Base-by-base conservation (phyloP, 2,113 vertebrate species). In the Grus americana region DNA sequence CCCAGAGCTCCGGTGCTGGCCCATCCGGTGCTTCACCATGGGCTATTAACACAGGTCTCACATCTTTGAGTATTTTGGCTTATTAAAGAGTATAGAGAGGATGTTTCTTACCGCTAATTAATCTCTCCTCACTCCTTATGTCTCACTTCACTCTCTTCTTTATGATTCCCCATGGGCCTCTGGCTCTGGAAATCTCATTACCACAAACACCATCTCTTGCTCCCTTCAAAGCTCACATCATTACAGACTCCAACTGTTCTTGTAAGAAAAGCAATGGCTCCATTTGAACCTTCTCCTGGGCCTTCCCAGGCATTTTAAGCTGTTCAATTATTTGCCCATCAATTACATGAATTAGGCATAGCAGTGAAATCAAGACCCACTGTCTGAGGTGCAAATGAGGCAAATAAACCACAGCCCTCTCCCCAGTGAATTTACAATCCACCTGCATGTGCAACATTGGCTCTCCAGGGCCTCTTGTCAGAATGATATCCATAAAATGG, bases 381-480 rank as follows among this genome's bases (percentile, higher is more conserved):
- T 92, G 91, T 95, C 86, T 95, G 80, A 97, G 91, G 92, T 93
- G 94, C 80, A 95, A 96, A 97, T 95, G 92, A 96, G 78, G 70
- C 67, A 94, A 82, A 92, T 58, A 91, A 90, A 94, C 73, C 30
- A 66, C 70, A 79, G 11, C 23, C 26, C n/a, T 82, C 29, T 74
- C 92, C 54, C 22, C 32, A 70, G 71, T 0, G 18, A 82, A 21
- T 22, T 40, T 82, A 46, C 62, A 90, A 6, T 79, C 62, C 92
- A 96, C 58, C 86, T 95, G 74, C 50, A 73, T 89, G 42, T 42
- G 18, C 42, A 91, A 68, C 57, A 50, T 7, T 38, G 44, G 22
- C 26, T 92, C 62, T 82, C 40, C 29, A 38, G 83, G 50, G 49
- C 55, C 59, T 76, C 55, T 47, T 76, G 21, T 29, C 1, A 2